Base-by-base conservation (phyloP, 2,888 invertebrate species). In the Diadegma fenestrale region DNA sequence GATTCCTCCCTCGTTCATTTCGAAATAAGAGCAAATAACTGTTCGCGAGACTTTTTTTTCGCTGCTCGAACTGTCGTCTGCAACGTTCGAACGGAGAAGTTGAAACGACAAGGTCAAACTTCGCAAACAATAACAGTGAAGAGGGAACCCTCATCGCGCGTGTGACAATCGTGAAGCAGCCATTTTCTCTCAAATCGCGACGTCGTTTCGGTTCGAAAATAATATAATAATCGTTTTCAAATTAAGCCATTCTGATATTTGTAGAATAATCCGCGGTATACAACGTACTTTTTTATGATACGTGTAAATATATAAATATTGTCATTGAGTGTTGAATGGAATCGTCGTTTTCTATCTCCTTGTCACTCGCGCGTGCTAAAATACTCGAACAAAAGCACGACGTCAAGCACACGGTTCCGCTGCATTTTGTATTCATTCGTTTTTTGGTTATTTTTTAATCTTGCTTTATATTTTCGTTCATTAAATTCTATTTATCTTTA, bases 251-350 rank as follows among this genome's bases (percentile, higher is more conserved):
- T 71, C 30, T 71, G 6, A 43, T 68, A 17, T n/a, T 58, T 37
- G 75, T 33, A 76, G 61, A 43, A 63, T 77, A 43, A 63, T 77
- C 37, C 48, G 41, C 58, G n/a, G n/a, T 43, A n/a, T n/a, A 68
- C n/a, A 66, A 37, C 41, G 66, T 54, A 72, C 41, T 12, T 54
- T 19, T 8, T 26, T 63, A 10, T 26, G 6, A 37, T 63, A 64
- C 72, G 26, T 71, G 45, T 79, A 48, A 66, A 58, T 82, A 58
- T 76, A 63, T 76, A 79, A 37, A 82, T 85, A 85, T 85, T 82
- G 85, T 85, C 85, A 80, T 82, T 61, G 33, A 68, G 66, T 76
- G 82, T 76, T 72, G 75, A 73, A 82, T 73, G 58, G 41, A 72
- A 79, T 85, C 48, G 54, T 77, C 84, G 61, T 73, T 43, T 17